Evolutionary conservation across 1,140 invertebrate species (phyloP).

Genomic region (Amyelois transitella): DNA sequence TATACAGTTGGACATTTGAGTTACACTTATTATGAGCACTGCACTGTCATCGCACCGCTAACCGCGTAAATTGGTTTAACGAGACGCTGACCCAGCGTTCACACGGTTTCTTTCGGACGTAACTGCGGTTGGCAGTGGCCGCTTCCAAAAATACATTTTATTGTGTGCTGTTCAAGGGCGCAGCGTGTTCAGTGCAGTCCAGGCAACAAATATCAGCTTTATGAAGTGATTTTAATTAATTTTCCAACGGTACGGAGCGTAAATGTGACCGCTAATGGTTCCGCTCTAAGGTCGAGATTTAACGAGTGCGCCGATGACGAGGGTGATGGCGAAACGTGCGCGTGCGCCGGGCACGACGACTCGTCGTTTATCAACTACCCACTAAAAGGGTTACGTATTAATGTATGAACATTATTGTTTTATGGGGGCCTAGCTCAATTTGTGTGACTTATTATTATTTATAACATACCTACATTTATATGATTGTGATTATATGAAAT

Average conservation of each 20-base stretch:
- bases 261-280: conserved; percentile 50
- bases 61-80: conserved; percentile 33
- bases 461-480: too few species aligned
- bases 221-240: conserved; percentile 59
- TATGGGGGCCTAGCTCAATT: too few species aligned
- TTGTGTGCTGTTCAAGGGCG: conserved; percentile 63
- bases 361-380: too few species aligned
- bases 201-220: conserved; percentile 29
- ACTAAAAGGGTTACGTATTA: too few species aligned
- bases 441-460: too few species aligned
- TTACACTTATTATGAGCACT: too few species aligned
- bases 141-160: conserved; percentile 66
- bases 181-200: conserved; percentile 41
- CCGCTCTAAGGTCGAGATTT: conserved; percentile 11
- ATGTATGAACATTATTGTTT: too few species aligned
- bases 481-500: too few species aligned
- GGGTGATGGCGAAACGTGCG: not conserved
- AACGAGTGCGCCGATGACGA: not conserved
- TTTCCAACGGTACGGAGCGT: conserved; percentile 32
- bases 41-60: conserved; percentile 13
- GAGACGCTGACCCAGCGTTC: conserved; percentile 21
- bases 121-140: conserved; percentile 60
- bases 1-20: too few species aligned
- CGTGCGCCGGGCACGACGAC: not conserved
- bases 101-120: conserved; percentile 46